phyloP scores from a whole-genome alignment of 2,113 vertebrate genomes.

The Synchiropus splendidus region DNA sequence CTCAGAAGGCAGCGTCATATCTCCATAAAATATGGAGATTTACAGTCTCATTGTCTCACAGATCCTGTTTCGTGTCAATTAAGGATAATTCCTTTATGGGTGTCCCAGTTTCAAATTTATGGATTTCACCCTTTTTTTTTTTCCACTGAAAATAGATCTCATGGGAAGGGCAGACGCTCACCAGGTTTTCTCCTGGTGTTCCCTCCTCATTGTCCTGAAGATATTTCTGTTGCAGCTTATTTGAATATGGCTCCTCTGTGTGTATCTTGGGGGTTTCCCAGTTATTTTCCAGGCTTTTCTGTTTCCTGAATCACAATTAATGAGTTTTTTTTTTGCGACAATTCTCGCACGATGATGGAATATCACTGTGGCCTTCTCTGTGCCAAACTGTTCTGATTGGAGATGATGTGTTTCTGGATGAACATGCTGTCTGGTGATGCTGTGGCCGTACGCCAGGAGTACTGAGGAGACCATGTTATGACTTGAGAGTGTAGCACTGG shows the following conservation, averaged over 20 bases:
- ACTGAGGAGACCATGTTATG: background rate
- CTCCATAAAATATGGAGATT: slow-evolving; percentile 4
- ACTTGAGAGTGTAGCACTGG: slow-evolving; percentile 1
- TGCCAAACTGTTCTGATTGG: too few relatives aligned
- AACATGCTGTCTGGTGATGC: background rate
- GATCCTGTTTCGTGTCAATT: slow-evolving; percentile 21
- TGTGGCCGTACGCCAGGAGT: background rate
- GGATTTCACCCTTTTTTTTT: slow-evolving; percentile 1
- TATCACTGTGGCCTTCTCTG: slow-evolving; percentile 7
- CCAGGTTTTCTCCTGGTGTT: slow-evolving; percentile 6
- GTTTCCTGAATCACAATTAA: slow-evolving; percentile 14
- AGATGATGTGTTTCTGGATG: too few relatives aligned
- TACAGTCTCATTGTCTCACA: slow-evolving; percentile 5
- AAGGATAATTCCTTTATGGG: slow-evolving; percentile 29
- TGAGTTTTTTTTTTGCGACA: background rate
- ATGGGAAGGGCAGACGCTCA: slow-evolving; percentile 4
- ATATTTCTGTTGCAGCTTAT: background rate
- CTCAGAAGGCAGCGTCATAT: slow-evolving; percentile 3
- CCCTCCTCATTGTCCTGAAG: slow-evolving; percentile 2
- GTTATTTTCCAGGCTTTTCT: background rate
- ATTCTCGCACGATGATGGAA: slow-evolving; percentile 15
- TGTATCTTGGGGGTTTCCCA: slow-evolving; percentile 17
- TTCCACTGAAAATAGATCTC: slow-evolving; percentile 8
- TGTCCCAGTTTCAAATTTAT: slow-evolving; percentile 23
- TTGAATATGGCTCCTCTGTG: background rate